Percentiles rank a stretch among this genome's conserved stretches.
These are phyloP conservation scores for Campoplex capitator DNA, from an alignment of 2,888 invertebrate species.

Conservation along the genomic window DNA sequence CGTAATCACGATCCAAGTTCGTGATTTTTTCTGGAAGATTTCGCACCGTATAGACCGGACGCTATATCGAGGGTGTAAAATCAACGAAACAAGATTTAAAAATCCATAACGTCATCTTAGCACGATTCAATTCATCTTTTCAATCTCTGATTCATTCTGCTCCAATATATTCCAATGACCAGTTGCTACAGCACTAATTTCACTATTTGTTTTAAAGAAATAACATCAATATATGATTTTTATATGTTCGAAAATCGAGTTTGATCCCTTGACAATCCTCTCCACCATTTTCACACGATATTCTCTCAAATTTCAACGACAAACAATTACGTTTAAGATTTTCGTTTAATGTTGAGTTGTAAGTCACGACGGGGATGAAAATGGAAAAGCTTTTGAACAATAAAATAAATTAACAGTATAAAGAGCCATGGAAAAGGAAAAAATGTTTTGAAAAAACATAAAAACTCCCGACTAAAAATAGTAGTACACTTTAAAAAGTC, in stretches of 20 bases:
- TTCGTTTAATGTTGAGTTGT: neutral
- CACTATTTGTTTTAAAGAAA: neutral
- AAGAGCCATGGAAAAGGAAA: neutral
- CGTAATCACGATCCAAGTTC: neutral
- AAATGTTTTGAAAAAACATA: too few species aligned
- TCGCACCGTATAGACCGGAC: slow-evolving; percentile 33
- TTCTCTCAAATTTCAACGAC: neutral
- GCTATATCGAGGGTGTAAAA: slow-evolving; percentile 19
- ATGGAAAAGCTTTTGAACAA: neutral
- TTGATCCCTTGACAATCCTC: neutral
- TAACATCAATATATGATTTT: neutral
- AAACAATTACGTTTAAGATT: neutral
- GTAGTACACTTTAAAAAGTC: too few species aligned
- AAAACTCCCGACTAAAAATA: too few species aligned
- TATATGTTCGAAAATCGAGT: neutral
- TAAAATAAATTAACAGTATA: neutral
- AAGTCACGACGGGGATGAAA: neutral
- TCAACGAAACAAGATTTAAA: neutral
- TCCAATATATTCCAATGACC: neutral
- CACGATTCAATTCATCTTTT: neutral
- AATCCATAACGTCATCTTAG: neutral
- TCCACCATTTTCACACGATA: neutral
- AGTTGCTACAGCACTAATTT: neutral
- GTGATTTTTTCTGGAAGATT: neutral
- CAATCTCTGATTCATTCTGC: neutral